Evolutionary conservation across 2,888 invertebrate genomes (phyloP), one percentile per base, ranked within the genome.

Genomic region (Limenitis camilla): DNA sequence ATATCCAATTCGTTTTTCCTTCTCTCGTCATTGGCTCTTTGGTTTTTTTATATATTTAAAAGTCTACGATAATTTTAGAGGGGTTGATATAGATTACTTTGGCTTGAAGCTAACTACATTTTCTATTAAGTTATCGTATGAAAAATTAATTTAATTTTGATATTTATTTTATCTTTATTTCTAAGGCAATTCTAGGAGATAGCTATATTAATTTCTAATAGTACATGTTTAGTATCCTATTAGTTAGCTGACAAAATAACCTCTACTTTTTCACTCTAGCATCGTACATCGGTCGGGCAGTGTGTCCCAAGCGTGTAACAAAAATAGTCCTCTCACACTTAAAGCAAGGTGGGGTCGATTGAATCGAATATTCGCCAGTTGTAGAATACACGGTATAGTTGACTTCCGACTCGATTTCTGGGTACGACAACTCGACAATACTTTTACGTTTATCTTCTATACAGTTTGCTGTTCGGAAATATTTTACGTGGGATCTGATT

Each of bases 311-410:
- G 58, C 64, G 67, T 63, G 65, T 70, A 66, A 73, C 74, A 67
- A 75, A 81, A 81, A 82, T 80, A 81, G 76, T 77, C 74, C 65
- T 64, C 74, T 70, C 65, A 72, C 76, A 76, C 74, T 77, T 73
- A 69, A 69, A 61, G 64, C 55, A 63, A 68, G 67, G 69, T 65
- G 65, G 68, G 71, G 65, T 68, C 72, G 73, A 76, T 79, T 76
- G 76, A 78, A 81, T 81, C 69, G 74, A 81, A 51, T 40, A 51
- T 51, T 35, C 44, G 30, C 40, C 27, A 36, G 44, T 51, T 50
- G 36, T 49, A 39, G 29, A 11, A 45, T 39, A 39, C 39, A 43
- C 36, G 30, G 38, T 36, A 39, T 40, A 40, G 36, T 41, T 31
- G 39, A 44, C 50, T 44, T 30, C 32, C 28, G 19, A 33, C 33